phyloP scores from a whole-genome alignment of 2,888 invertebrate species.

The Drosophila quasianomalipes region DNA sequence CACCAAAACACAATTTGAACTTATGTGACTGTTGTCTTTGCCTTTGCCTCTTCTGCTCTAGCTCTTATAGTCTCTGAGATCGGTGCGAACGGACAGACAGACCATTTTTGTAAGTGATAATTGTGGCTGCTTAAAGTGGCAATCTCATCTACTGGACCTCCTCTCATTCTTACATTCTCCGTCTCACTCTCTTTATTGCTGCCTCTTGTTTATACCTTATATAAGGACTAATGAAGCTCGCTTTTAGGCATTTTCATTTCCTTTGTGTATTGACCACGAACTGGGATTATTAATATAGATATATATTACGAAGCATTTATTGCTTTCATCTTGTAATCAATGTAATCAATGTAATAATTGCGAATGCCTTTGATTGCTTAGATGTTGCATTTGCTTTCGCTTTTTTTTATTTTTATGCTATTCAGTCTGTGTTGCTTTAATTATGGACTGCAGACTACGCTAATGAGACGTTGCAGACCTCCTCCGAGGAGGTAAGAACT shows the following conservation, averaged over 20 bases:
- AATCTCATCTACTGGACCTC: background rate
- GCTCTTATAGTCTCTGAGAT: background rate
- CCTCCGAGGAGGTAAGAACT: slow-evolving; percentile 40
- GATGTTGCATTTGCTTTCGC: slow-evolving; percentile 25
- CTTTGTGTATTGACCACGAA: slow-evolving; percentile 42
- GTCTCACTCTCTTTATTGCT: background rate
- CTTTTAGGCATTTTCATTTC: slow-evolving; percentile 36
- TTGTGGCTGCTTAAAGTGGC: background rate
- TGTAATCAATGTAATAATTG: slow-evolving; percentile 69
- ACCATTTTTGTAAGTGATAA: background rate
- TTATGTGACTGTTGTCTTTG: background rate
- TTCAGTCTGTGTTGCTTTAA: slow-evolving; percentile 42
- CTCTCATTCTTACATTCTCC: background rate
- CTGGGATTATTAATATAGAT: background rate
- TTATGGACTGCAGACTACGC: slow-evolving; percentile 51
- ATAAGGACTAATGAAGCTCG: slow-evolving; percentile 41
- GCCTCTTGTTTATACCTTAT: background rate
- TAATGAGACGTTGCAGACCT: slow-evolving; percentile 56
- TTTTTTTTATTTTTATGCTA: slow-evolving; percentile 3
- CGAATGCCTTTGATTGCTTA: slow-evolving; percentile 57
- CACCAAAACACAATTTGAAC: background rate
- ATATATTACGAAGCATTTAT: slow-evolving; percentile 27
- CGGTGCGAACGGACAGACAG: background rate
- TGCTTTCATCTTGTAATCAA: slow-evolving; percentile 63
- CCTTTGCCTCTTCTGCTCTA: background rate